Percentiles rank a stretch among this genome's conserved stretches.
These are phyloP conservation scores for Leptopilina boulardi DNA, from an alignment of 1,140 invertebrate genomes.

Conservation along the genomic window DNA sequence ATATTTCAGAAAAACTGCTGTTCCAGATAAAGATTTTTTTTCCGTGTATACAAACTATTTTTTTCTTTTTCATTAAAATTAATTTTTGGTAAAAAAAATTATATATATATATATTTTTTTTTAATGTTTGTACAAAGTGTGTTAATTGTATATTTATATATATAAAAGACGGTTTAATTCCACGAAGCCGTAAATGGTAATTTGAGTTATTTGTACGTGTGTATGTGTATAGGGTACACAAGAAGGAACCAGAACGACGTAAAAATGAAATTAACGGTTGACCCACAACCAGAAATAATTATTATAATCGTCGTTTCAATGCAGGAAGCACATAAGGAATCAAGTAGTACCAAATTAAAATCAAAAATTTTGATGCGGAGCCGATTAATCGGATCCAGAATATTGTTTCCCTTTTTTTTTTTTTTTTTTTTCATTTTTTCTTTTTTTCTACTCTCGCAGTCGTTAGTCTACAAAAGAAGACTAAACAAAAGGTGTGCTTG, in stretches of 20 bases:
- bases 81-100: neutral
- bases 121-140: neutral
- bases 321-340: constrained; percentile 19
- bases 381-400: neutral
- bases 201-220: constrained; percentile 17
- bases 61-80: constrained; percentile 18
- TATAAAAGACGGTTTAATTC: constrained; percentile 13
- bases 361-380: neutral
- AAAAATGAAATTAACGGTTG: constrained; percentile 30
- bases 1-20: no score
- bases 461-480: neutral
- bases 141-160: constrained; percentile 3
- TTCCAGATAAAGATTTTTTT: no score
- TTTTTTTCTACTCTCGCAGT: neutral
- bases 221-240: no score
- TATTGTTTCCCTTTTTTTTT: constrained; percentile 6
- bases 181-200: constrained; percentile 11
- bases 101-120: no score
- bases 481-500: constrained; percentile 29
- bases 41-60: no score
- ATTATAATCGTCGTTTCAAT: constrained; percentile 30
- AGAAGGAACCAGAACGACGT: constrained; percentile 20
- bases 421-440: no score
- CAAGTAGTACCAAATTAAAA: constrained; percentile 19
- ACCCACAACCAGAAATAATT: constrained; percentile 21